Base-by-base conservation (phyloP, 2,888 invertebrate species). In the Cephus pulcher region DNA sequence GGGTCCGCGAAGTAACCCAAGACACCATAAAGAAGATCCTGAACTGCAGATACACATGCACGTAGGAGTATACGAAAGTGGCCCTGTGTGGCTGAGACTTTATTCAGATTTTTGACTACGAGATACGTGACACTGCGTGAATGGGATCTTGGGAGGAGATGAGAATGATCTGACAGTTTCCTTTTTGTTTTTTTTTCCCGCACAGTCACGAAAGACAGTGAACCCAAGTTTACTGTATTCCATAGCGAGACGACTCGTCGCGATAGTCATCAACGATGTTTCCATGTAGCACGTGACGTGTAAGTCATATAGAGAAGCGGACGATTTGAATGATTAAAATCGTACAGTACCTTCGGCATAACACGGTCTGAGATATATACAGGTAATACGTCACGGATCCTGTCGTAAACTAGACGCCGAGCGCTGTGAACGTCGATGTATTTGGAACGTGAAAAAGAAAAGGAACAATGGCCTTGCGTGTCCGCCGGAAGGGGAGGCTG, bases 391-490 rank as follows among this genome's bases (percentile, higher is more conserved):
- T 56, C 56, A 9, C 23, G 23, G 9, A 23, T 35, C 68, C 6
- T 33, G 32, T 30, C 34, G 68, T 3, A 68, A 68, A 74, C 75
- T 34, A 34, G 77, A 74, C 15, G 75, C 40, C 4, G 69, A 77
- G 56, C 9, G 9, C 56, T 9, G 56, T 1, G 56, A 56, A 23
- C 23, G 40, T 40, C 15, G 40, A 1, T 15, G 15, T 37, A n/a
- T 23, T 69, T n/a, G 4, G 23, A 34, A 34, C n/a, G 74, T 23
- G 68, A 40, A 12, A 33, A 74, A 77, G 68, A 56, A 40, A 88
- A 89, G 3, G 35, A 35, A 90, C 90, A 89, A 90, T 90, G 90
- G 89, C 90, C 90, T 90, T 90, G 90, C 84, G 83, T 82, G 86
- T 90, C 89, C 90, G 88, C 81, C 89, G 90, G 90, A 90, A 89